A percentile compares a stretch with the other conserved stretches of the same genome.
These are phyloP conservation scores for Catalaphyllia jardinei DNA, from an alignment of 64 coral and sea anemone genomes.

Conservation along the genomic window DNA sequence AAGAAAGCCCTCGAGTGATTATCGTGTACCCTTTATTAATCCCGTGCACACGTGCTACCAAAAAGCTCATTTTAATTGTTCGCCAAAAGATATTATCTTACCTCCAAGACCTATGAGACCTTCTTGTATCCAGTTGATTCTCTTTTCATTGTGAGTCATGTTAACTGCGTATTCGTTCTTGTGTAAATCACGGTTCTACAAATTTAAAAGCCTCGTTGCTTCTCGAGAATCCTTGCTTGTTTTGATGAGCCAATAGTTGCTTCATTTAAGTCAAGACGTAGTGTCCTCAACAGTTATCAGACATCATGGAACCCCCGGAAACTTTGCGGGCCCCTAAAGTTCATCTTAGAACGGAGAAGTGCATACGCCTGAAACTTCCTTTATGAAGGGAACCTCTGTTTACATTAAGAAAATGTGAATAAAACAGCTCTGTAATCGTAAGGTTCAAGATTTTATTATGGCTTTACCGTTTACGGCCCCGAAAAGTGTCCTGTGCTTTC, in stretches of 20 bases:
- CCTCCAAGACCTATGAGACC: conserved; percentile 90
- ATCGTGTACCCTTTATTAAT: too few relatives aligned
- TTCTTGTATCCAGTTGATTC: conserved; percentile 89
- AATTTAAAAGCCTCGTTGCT: neutral
- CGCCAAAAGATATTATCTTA: neutral
- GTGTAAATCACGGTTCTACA: neutral
- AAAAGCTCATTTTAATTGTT: neutral
- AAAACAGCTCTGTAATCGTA: too few relatives aligned
- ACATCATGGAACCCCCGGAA: too few relatives aligned
- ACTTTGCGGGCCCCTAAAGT: too few relatives aligned
- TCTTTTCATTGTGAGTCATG: conserved; percentile 94
- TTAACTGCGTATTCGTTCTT: neutral
- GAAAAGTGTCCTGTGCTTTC: too few relatives aligned
- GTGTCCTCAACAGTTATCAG: neutral
- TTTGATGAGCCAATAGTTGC: too few relatives aligned
- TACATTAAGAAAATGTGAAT: too few relatives aligned
- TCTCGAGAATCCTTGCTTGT: neutral
- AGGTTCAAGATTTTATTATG: too few relatives aligned
- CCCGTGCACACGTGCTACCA: neutral
- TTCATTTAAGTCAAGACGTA: neutral
- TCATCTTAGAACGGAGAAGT: too few relatives aligned
- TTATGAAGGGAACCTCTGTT: too few relatives aligned
- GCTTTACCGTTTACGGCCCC: too few relatives aligned
- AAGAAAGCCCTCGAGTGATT: neutral
- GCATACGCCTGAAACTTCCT: too few relatives aligned